Evolutionary conservation across 1,140 invertebrate species (phyloP).

Genomic region (Drosophila truncata): DNA sequence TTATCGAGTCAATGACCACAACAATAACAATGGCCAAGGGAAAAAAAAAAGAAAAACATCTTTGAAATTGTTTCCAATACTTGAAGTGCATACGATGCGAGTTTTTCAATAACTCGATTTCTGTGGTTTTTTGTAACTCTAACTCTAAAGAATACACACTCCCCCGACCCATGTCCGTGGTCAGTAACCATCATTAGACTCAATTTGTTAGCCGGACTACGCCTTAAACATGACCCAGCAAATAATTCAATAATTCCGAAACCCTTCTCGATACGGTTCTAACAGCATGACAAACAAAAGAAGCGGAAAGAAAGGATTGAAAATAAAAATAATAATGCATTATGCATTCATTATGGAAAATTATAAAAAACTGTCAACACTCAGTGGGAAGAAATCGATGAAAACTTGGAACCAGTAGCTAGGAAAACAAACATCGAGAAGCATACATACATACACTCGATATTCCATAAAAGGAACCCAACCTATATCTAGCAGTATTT

Average conservation of each 20-base stretch:
- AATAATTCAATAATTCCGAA: conserved; percentile 30
- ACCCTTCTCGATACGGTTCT: conserved; percentile 43
- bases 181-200: conserved; percentile 62
- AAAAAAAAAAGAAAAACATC: conserved; percentile 29
- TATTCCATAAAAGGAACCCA: conserved; percentile 37
- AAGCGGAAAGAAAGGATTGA: neutral
- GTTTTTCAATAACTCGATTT: conserved; percentile 5
- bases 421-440: conserved; percentile 28
- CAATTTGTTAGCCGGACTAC: conserved; percentile 58
- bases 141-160: neutral
- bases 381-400: conserved; percentile 7
- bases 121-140: conserved; percentile 23
- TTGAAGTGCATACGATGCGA: conserved; percentile 33
- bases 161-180: conserved; percentile 20
- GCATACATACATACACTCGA: conserved; percentile 16
- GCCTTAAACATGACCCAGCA: conserved; percentile 58
- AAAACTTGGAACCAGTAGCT: conserved; percentile 37
- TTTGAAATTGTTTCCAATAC: conserved; percentile 52
- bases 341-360: conserved; percentile 57
- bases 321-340: conserved; percentile 42
- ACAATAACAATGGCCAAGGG: conserved; percentile 2
- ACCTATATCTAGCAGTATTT: conserved; percentile 28
- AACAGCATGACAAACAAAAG: conserved; percentile 61
- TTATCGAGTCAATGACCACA: conserved; percentile 52
- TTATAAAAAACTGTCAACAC: conserved; percentile 51